A percentile compares a stretch with the other conserved stretches of the same genome.
phyloP scores from a whole-genome alignment of 2,888 invertebrate genomes.

The Philhelius pedissequus region DNA sequence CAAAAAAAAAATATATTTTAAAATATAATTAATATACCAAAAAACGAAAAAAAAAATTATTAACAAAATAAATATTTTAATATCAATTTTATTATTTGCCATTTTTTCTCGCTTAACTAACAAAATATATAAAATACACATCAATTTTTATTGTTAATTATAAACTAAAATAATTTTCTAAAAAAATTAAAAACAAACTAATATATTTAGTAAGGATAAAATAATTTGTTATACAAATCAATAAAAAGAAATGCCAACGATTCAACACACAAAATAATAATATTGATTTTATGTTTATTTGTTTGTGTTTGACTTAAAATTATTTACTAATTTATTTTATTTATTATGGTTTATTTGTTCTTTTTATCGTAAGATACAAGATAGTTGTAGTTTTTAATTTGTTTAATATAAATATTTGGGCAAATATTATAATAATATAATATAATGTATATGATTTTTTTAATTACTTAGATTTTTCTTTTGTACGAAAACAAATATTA shows the following conservation, averaged over 20 bases:
- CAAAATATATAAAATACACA: conserved; percentile 1
- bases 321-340: conserved; percentile 46
- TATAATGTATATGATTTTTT: conserved; percentile 25
- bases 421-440: conserved; percentile 42
- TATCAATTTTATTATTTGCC: conserved; percentile 50
- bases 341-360: conserved; percentile 9
- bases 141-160: background rate
- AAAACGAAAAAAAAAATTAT: background rate
- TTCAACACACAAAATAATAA: conserved; percentile 2
- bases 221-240: background rate
- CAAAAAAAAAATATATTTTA: too few species aligned
- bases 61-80: conserved; percentile 31
- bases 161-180: conserved; percentile 16
- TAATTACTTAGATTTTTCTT: conserved; percentile 20
- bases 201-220: background rate
- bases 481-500: conserved; percentile 56
- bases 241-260: conserved; percentile 33
- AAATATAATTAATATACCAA: background rate
- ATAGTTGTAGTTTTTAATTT: conserved; percentile 43
- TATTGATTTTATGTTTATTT: background rate
- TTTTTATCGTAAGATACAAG: conserved; percentile 43
- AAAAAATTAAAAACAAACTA: conserved; percentile 19
- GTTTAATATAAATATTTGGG: conserved; percentile 61
- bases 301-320: conserved; percentile 41
- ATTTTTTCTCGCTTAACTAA: background rate